Conservation (phyloP, 2,797 vertebrate genomes). For the Dallia pectoralis region DNA sequence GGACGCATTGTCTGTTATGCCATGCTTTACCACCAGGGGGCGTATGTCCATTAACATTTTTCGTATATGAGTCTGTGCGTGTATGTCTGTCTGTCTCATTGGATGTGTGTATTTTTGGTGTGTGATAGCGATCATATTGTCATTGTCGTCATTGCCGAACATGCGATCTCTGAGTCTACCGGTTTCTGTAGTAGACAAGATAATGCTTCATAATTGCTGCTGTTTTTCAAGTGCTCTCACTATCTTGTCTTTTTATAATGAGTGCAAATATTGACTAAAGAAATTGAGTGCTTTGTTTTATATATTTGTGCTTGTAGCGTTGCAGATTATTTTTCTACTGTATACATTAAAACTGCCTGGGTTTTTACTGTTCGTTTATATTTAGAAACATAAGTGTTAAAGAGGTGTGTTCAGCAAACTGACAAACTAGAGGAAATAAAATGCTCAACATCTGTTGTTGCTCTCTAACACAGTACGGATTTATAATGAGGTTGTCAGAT, state of each 20-base stretch:
- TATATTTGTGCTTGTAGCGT: neutral
- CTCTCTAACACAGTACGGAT: neutral
- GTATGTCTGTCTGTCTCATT: neutral
- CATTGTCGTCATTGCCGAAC: neutral
- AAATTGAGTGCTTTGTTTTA: neutral
- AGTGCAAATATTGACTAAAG: neutral
- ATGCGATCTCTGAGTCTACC: neutral
- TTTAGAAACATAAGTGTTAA: neutral
- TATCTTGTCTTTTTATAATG: constrained; percentile 4
- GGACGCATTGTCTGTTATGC: neutral
- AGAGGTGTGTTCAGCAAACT: neutral
- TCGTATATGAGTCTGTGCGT: neutral
- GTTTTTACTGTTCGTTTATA: neutral
- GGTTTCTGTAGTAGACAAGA: neutral
- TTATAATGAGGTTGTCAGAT: neutral
- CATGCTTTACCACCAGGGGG: constrained; percentile 2
- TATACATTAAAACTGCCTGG: neutral
- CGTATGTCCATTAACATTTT: neutral
- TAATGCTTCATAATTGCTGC: neutral
- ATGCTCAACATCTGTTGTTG: neutral
- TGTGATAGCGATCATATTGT: neutral
- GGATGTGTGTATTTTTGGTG: neutral
- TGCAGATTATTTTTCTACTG: constrained; percentile 10
- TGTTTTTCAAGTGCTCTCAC: neutral
- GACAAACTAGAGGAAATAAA: neutral